Evolutionary conservation across 2,113 vertebrate genomes (phyloP).

Genomic region (Spheniscus mendiculus): DNA sequence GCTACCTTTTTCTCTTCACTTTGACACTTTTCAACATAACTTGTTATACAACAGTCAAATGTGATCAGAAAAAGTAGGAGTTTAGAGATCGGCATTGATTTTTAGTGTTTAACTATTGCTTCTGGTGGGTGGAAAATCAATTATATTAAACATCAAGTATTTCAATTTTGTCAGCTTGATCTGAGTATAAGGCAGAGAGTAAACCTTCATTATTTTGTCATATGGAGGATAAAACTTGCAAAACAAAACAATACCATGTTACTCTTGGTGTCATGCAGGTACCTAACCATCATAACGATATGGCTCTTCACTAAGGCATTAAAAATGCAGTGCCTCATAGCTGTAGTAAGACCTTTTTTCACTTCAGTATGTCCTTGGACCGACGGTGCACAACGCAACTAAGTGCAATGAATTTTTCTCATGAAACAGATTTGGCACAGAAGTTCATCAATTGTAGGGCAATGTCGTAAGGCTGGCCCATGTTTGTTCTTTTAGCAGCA

Average conservation of each 20-base stretch:
- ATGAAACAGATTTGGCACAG: not conserved
- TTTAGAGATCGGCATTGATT: conserved; percentile 36
- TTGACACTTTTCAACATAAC: not conserved
- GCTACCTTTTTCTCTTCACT: not conserved
- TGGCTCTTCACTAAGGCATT: not conserved
- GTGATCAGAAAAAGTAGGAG: not conserved
- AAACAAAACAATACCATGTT: not conserved
- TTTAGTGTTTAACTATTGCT: conserved; percentile 40
- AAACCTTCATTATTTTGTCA: not conserved
- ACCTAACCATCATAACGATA: not conserved
- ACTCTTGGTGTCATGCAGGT: not conserved
- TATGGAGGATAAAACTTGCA: not conserved
- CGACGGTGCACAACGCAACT: not conserved
- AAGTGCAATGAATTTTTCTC: not conserved
- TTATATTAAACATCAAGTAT: conserved; percentile 27
- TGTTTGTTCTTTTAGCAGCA: not conserved
- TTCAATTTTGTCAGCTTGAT: conserved; percentile 22
- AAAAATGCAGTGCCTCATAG: not conserved
- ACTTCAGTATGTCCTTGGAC: not conserved
- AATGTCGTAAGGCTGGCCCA: not conserved
- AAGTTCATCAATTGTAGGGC: not conserved
- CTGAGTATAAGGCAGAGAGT: not conserved
- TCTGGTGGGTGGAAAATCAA: conserved; percentile 55
- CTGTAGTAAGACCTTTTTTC: not conserved
- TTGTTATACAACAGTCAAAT: conserved; percentile 17